phyloP scores from a whole-genome alignment of 2,113 vertebrate species.

The Trochalopteron elliotii region DNA sequence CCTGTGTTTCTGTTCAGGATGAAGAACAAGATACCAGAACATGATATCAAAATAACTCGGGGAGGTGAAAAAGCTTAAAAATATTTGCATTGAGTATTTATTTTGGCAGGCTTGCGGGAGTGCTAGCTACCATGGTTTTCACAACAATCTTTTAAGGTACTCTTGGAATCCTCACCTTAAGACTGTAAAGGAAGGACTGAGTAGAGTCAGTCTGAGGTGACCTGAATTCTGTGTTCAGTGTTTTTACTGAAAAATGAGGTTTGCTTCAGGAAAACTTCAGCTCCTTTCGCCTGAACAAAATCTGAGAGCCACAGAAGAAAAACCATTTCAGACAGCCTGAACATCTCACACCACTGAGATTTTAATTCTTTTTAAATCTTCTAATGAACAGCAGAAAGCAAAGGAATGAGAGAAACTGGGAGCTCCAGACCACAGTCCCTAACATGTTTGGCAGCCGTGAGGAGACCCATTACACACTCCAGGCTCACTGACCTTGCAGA shows the following conservation, averaged over 20 bases:
- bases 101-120: not conserved
- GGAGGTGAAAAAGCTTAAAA: not conserved
- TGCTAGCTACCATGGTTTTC: fast-evolving
- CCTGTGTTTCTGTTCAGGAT: not conserved
- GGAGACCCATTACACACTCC: not conserved
- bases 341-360: not conserved
- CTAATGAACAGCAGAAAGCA: not conserved
- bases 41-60: not conserved
- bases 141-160: not conserved
- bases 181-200: not conserved
- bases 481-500: not conserved
- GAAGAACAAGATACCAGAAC: not conserved
- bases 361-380: not conserved
- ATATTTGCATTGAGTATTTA: not conserved
- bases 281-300: not conserved
- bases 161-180: not conserved
- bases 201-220: not conserved
- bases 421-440: not conserved
- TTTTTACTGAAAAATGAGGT: not conserved
- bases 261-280: not conserved
- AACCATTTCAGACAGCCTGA: not conserved
- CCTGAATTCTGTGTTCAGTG: not conserved
- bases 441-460: fast-evolving
- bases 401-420: not conserved
- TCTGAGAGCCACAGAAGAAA: not conserved